Percentiles rank a stretch among this genome's conserved stretches.
Conservation (phyloP, 2,888 invertebrate species). For the Azorinus chamasolen region DNA sequence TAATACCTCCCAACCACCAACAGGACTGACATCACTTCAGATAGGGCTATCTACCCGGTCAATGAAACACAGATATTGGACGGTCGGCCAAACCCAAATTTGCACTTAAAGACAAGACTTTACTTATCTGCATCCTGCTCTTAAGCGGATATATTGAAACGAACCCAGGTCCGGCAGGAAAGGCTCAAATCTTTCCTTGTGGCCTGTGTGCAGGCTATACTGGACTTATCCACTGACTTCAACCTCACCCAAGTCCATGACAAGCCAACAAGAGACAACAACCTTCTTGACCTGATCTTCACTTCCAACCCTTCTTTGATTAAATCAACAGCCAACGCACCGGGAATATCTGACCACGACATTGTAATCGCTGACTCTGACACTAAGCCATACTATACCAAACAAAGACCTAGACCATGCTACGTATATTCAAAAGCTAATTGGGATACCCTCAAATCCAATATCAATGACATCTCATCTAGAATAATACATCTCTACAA, state of each 20-base stretch:
- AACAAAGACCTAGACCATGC: constrained; percentile 24
- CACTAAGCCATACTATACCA: constrained; percentile 32
- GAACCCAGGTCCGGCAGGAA: too few relatives aligned
- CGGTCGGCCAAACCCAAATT: too few relatives aligned
- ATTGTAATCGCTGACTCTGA: constrained; percentile 45
- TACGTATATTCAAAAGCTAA: constrained; percentile 36
- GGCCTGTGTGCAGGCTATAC: constrained; percentile 40
- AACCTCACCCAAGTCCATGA: constrained; percentile 43
- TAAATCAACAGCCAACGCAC: constrained; percentile 25
- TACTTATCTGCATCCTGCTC: too few relatives aligned
- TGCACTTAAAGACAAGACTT: too few relatives aligned
- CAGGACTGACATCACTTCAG: too few relatives aligned
- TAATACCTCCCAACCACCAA: too few relatives aligned
- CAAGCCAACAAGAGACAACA: constrained; percentile 29
- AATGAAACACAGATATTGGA: too few relatives aligned
- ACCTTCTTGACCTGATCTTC: constrained; percentile 39
- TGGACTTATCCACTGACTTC: constrained; percentile 22
- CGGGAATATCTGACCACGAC: constrained; percentile 43
- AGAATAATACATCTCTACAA: neutral
- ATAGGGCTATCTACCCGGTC: too few relatives aligned
- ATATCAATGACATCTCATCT: constrained; percentile 3
- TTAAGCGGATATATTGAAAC: too few relatives aligned
- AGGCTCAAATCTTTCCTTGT: constrained; percentile 17
- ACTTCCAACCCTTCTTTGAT: constrained; percentile 40
- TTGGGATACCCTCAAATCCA: constrained; percentile 26